Evolutionary conservation across 2,113 vertebrate species (phyloP), one percentile per base, ranked within the genome.

Genomic region (Syngnathus floridae): DNA sequence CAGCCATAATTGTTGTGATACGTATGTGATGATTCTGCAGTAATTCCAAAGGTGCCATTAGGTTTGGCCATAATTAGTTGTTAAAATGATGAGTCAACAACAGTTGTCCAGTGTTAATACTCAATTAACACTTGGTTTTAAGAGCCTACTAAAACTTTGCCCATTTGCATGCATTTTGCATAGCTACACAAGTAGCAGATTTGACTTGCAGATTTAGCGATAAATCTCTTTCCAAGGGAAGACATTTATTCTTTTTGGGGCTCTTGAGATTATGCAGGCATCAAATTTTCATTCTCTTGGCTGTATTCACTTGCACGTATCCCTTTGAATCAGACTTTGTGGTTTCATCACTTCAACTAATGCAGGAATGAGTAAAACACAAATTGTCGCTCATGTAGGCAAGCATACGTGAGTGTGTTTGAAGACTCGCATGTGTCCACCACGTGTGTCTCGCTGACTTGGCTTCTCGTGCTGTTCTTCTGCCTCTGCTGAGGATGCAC

Each of bases 101-200:
- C 76, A 62, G 68, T 75, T 64, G 14, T 72, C 37, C 36, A 22
- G 36, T 65, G 56, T 72, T 83, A 76, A 75, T 65, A 67, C 72
- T 79, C 70, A 83, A 75, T 84, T 78, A 86, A 69, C 67, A 21
- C 58, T 65, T 13, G 71, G 62, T 66, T 78, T 73, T 37, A 76
- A 76, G 69, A 57, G 22, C 61, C 36, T 76, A 57, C 69, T 61
- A 74, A 79, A 77, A 83, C 68, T 51, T 17, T 3, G 5, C 13
- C 52, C 70, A 85, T 88, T 83, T 83, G 76, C 84, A 84, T 89
- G 59, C 74, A 78, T 85, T 87, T 79, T 75, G 69, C 79, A 85
- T 84, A 74, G 62, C 63, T 69, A 63, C 59, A 71, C 71, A 74
- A 76, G 69, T 77, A 31, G 26, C 70, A 66, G 66, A 49, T 62